Evolutionary conservation across 2,113 vertebrate genomes (phyloP).

Genomic region (Xenotilapia caudafasciata): DNA sequence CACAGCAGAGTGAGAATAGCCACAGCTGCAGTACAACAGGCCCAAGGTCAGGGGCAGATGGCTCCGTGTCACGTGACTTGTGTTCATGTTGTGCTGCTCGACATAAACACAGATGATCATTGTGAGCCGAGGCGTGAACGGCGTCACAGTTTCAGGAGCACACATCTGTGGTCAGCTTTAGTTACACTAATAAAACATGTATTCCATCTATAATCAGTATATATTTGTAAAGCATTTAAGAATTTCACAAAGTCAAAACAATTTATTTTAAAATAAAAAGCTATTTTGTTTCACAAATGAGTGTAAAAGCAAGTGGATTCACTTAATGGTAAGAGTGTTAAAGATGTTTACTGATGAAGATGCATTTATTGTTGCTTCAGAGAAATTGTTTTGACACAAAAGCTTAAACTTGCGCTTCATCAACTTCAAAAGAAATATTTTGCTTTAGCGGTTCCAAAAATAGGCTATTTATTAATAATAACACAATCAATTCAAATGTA

Average conservation of each 20-base stretch:
- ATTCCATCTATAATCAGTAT: not conserved
- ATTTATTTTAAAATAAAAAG: not conserved
- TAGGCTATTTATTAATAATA: not conserved
- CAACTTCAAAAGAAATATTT: accelerated
- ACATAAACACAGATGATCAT: not conserved
- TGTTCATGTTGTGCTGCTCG: not conserved
- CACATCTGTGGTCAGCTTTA: not conserved
- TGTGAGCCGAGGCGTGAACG: not conserved
- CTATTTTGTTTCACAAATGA: not conserved
- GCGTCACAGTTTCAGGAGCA: not conserved
- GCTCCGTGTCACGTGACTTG: not conserved
- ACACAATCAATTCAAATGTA: not conserved
- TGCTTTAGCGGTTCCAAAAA: not conserved
- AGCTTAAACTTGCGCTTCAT: not conserved
- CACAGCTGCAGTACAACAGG: not conserved
- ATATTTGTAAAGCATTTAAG: not conserved
- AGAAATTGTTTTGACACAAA: not conserved
- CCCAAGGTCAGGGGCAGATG: not conserved
- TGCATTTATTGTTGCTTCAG: not conserved
- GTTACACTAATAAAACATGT: not conserved
- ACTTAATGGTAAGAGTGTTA: not conserved
- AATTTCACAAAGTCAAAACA: not conserved
- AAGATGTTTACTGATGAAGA: not conserved
- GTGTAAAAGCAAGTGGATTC: not conserved
- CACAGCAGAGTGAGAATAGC: not conserved